phyloP scores from a whole-genome alignment of 2,888 invertebrate species.

The Phengaris arion region DNA sequence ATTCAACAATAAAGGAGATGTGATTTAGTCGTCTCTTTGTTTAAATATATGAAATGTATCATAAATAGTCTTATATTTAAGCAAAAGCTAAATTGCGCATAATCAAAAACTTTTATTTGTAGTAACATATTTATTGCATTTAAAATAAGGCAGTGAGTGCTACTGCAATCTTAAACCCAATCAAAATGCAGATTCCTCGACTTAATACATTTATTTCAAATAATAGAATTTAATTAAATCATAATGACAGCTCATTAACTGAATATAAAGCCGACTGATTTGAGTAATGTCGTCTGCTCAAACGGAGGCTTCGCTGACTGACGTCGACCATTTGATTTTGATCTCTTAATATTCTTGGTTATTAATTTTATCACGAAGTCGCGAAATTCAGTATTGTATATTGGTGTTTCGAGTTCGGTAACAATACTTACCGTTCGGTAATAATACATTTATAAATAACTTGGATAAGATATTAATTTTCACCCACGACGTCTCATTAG shows the following conservation, averaged over 20 bases:
- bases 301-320: not conserved
- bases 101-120: too few relatives aligned
- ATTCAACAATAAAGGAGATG: too few relatives aligned
- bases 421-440: too few relatives aligned
- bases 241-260: constrained; percentile 23
- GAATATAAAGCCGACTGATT: constrained; percentile 18
- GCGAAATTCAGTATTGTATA: constrained; percentile 9
- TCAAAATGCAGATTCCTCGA: not conserved
- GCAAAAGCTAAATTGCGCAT: too few relatives aligned
- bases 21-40: too few relatives aligned
- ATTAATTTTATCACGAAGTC: constrained; percentile 21
- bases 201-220: constrained; percentile 16
- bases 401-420: not conserved
- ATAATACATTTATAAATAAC: not conserved
- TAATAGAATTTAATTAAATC: constrained; percentile 23
- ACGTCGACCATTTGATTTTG: constrained; percentile 25
- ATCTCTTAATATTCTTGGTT: constrained; percentile 19
- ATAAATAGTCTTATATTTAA: too few relatives aligned
- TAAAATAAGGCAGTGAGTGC: not conserved
- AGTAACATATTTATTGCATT: not conserved
- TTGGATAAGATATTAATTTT: not conserved
- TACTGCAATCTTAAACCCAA: not conserved
- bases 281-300: constrained; percentile 12
- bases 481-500: not conserved
- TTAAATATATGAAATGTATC: too few relatives aligned